Evolutionary conservation across 2,113 vertebrate genomes (phyloP).

Genomic region (Labeo catla): DNA sequence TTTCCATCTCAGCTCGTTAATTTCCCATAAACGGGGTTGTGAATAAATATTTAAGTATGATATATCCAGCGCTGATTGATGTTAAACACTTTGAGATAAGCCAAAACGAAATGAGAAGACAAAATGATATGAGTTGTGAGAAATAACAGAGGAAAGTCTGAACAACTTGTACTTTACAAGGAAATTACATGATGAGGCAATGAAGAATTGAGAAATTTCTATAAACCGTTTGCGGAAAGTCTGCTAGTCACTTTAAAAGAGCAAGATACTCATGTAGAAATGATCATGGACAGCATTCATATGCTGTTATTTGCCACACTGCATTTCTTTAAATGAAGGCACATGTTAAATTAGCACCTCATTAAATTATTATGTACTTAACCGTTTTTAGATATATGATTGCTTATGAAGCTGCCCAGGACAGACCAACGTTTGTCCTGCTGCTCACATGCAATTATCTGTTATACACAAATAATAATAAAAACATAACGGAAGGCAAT

Average conservation of each 20-base stretch:
- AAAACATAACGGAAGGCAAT: not conserved
- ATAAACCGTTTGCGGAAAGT: not conserved
- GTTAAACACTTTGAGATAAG: constrained; percentile 16
- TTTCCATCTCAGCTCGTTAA: constrained; percentile 37
- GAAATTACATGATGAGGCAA: constrained; percentile 9
- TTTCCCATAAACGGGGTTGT: constrained; percentile 32
- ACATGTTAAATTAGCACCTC: not conserved
- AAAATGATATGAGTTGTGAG: constrained; percentile 15
- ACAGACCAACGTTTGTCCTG: not conserved
- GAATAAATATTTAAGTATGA: constrained; percentile 45
- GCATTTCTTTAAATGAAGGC: constrained; percentile 19
- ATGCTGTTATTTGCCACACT: not conserved
- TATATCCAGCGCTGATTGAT: constrained; percentile 30
- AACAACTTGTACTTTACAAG: constrained; percentile 7
- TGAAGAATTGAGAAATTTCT: not conserved
- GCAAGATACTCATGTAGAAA: not conserved
- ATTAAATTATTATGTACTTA: constrained; percentile 10
- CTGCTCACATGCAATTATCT: not conserved
- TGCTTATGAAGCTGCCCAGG: not conserved
- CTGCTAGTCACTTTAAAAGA: not conserved
- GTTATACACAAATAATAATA: constrained; percentile 17
- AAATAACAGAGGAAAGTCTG: constrained; percentile 6
- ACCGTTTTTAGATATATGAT: not conserved
- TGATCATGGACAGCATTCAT: not conserved
- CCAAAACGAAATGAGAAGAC: not conserved